These are phyloP conservation scores for Acanthosepion lycidas DNA, from an alignment of 2,888 invertebrate species.

Conservation along the genomic window DNA sequence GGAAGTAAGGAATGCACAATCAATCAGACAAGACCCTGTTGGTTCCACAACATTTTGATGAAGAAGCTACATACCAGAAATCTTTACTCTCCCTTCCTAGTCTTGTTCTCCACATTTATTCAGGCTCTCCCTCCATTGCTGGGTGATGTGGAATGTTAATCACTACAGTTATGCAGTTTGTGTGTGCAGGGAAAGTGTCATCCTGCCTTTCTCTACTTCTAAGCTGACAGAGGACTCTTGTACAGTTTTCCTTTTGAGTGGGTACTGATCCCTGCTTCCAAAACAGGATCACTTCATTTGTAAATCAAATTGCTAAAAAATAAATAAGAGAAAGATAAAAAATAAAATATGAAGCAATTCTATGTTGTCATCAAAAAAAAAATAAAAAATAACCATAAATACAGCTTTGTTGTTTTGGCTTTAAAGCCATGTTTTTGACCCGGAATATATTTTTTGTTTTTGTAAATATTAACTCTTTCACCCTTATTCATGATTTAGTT, in stretches of 20 bases:
- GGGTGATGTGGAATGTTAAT: slow-evolving; percentile 14
- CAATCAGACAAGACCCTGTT: slow-evolving; percentile 22
- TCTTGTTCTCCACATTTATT: neutral
- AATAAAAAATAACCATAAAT: too few species aligned
- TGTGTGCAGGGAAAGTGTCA: neutral
- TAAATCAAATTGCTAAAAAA: neutral
- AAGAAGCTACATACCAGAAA: neutral
- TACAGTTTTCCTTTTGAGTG: slow-evolving; percentile 33
- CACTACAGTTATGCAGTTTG: neutral
- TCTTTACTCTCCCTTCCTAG: neutral
- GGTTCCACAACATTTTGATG: neutral
- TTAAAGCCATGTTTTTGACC: too few species aligned
- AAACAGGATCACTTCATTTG: neutral
- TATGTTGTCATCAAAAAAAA: too few species aligned
- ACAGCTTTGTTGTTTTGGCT: too few species aligned
- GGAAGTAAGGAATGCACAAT: slow-evolving; percentile 6
- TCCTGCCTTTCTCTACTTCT: slow-evolving; percentile 33
- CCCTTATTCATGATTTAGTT: too few species aligned
- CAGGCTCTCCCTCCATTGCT: slow-evolving; percentile 15
- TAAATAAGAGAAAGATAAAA: too few species aligned
- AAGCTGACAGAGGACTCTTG: neutral
- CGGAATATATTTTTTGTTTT: too few species aligned
- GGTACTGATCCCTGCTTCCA: neutral
- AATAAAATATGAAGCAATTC: too few species aligned
- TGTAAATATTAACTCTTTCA: too few species aligned